Evolutionary conservation across 2,888 invertebrate species (phyloP).

Genomic region (Penaeus monodon): DNA sequence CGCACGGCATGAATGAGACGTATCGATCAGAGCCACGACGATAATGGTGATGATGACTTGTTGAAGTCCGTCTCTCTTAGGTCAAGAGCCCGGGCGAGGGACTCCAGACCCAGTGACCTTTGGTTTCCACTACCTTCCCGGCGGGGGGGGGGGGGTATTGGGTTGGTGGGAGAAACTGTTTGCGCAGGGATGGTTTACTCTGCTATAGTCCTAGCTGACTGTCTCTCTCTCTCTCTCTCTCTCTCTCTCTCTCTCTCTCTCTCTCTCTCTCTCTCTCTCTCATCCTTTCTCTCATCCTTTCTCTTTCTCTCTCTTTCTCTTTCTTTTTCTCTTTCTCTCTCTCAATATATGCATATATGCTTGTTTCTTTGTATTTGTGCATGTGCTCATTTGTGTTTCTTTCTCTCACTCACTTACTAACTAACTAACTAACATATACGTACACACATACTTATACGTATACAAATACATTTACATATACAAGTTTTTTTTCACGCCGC

Average conservation of each 20-base stretch:
- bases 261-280: background rate
- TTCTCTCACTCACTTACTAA: background rate
- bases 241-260: background rate
- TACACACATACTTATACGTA: no score
- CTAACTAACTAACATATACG: background rate
- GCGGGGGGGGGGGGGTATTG: background rate
- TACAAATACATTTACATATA: no score
- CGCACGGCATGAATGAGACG: no score
- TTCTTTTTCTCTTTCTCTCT: slow-evolving; percentile 17
- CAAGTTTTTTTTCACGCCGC: no score
- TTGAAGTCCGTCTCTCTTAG: no score
- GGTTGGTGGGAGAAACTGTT: background rate
- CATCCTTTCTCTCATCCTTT: background rate
- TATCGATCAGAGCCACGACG: no score
- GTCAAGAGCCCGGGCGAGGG: no score
- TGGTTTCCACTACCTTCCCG: background rate
- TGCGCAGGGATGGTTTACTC: background rate
- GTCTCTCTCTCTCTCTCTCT: background rate
- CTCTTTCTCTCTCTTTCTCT: slow-evolving; percentile 27
- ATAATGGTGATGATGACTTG: no score
- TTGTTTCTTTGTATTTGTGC: background rate
- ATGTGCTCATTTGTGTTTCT: background rate
- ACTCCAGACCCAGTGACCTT: no score
- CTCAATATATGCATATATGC: background rate
- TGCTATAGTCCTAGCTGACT: background rate